Base-by-base conservation (phyloP, 2,797 vertebrate genomes). In the Acipenser oxyrinchus region DNA sequence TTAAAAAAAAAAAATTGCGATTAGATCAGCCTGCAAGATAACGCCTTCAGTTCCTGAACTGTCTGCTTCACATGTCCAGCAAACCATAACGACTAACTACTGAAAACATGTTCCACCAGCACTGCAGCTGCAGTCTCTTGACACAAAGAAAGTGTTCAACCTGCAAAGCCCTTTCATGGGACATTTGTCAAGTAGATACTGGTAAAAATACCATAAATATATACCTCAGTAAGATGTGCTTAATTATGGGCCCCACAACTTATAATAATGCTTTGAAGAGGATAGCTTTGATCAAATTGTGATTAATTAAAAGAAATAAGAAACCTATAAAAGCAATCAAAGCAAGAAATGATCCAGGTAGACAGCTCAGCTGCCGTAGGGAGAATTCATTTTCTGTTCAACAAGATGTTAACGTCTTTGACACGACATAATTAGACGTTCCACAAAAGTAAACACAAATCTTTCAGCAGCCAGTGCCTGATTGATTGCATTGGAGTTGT, bases 401-500 rank as follows among this genome's bases (percentile, higher is more conserved):
- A 72, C 73, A 70, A 72, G 15, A 48, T 60, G 71, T 72, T 72
- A 76, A 78, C 83, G 83, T 75, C 66, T 77, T 75, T 83, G 78
- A 83, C 72, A 76, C 76, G 73, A 85, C 82, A 64, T 72, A 73
- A 83, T 83, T 77, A 81, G 74, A 75, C 71, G 72, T 63, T 68
- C 75, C 71, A 67, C 72, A 72, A 72, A 65, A 74, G 70, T 81
- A 75, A 81, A 70, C 79, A 75, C 75, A 48, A 70, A 80, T 72
- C 69, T 73, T 75, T 78, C 81, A 73, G 71, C 74, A 60, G 68
- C 64, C 71, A 71, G 68, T 68, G 66, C 69, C 67, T 81, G 78
- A 84, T 76, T 81, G 76, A 83, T 76, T 70, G 73, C 60, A 65
- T 66, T 66, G 69, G 52, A 57, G 69, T 64, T 50, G 61, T 76